phyloP scores from a whole-genome alignment of 1,140 invertebrate genomes.

The Rhagoletis zephyria region DNA sequence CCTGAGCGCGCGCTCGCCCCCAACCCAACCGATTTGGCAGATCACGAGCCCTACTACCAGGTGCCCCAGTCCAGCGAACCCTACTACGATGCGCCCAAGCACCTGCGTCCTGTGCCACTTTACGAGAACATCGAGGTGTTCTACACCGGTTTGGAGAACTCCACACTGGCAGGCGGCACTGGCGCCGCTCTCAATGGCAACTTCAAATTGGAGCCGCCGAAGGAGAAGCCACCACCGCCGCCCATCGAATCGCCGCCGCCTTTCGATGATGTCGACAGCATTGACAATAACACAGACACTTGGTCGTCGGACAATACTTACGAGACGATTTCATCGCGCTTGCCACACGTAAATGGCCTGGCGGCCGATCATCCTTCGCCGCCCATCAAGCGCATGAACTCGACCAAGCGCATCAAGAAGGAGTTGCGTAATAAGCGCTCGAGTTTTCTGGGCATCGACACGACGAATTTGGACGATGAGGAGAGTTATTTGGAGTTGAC shows the following conservation, averaged over 20 bases:
- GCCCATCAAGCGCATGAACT: slow-evolving; percentile 83
- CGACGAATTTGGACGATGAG: slow-evolving; percentile 78
- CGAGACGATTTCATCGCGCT: slow-evolving; percentile 66
- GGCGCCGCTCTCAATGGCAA: neutral
- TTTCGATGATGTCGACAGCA: slow-evolving; percentile 52
- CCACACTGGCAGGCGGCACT: slow-evolving; percentile 19
- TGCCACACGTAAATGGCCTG: slow-evolving; percentile 57
- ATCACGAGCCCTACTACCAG: slow-evolving; percentile 70
- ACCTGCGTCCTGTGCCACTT: slow-evolving; percentile 73
- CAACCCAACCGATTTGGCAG: neutral
- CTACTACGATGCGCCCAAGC: slow-evolving; percentile 71
- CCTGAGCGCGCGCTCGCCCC: neutral
- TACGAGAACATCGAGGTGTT: slow-evolving; percentile 78
- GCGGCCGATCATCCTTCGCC: slow-evolving; percentile 64
- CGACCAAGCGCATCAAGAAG: slow-evolving; percentile 88
- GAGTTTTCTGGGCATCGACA: slow-evolving; percentile 88
- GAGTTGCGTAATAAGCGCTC: slow-evolving; percentile 87
- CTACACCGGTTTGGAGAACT: slow-evolving; percentile 69
- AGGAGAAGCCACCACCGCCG: slow-evolving; percentile 89
- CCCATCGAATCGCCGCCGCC: slow-evolving; percentile 77
- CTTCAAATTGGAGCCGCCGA: slow-evolving; percentile 81
- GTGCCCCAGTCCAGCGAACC: slow-evolving; percentile 71
- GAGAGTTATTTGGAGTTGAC: slow-evolving; percentile 79
- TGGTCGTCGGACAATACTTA: slow-evolving; percentile 70
- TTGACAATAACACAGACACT: slow-evolving; percentile 60